Evolutionary conservation across 2,888 invertebrate genomes (phyloP), one percentile per base, ranked within the genome.

Genomic region (Xylota sylvarum): DNA sequence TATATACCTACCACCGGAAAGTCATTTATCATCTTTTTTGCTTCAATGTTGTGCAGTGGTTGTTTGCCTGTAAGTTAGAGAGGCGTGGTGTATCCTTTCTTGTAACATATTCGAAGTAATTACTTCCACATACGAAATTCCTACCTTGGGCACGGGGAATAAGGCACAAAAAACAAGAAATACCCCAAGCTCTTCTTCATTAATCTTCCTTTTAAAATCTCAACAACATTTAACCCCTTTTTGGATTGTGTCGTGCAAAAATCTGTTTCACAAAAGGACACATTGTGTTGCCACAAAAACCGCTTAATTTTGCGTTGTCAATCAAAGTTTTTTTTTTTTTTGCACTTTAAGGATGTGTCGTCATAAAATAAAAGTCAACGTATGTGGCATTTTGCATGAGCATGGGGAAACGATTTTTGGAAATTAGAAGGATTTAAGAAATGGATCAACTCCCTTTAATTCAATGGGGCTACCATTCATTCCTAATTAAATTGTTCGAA

Each of bases 11-110:
- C 23, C 23, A 23, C 70, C 17, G 76, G 52, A 72, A 72, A 72
- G 65, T 72, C 70, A 85, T 85, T 85, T 81, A 85, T 85, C 85
- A 85, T 85, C 85, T 85, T 85, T 85, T 85, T 85, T 85, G 74
- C 27, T 10, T 5, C 19, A 17, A 9, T 27, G 5, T 40, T 9
- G 17, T 23, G 23, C 6, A 23, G 14, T 70, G 30, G 80, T 55
- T 67, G 40, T 74, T 76, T 35, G 72, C 67, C 60, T 73, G 52
- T 67, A 58, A 85, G 73, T 77, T 78, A 50, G n/a, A 64, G 56
- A 69, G 82, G 73, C 73, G 82, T 81, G 77, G 82, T 64, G 30
- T 62, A 50, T 69, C 48, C 62, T 82, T 81, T 82, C 72, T 86
- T 82, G 82, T 69, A 82, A 82, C 82, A 82, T 69, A 86, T 69